These are phyloP conservation scores for Dissostichus mawsoni DNA, from an alignment of 2,113 vertebrate genomes.

Conservation along the genomic window DNA sequence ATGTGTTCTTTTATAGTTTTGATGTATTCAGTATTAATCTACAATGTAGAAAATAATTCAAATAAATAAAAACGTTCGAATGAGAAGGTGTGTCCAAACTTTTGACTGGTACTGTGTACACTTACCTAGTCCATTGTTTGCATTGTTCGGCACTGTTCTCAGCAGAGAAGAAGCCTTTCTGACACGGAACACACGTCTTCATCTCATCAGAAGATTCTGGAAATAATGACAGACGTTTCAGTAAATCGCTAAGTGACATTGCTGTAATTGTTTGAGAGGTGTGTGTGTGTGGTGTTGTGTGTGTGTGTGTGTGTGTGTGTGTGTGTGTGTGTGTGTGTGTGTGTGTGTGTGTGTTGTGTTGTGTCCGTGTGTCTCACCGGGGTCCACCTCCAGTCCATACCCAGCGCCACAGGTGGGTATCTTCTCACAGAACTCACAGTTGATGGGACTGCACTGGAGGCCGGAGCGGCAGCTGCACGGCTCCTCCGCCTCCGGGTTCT, in stretches of 20 bases:
- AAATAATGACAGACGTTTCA: not conserved
- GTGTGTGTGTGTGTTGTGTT: not conserved
- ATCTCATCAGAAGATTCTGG: slow-evolving; percentile 67
- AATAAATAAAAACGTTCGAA: no score
- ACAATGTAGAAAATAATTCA: no score
- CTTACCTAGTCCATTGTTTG: slow-evolving; percentile 94
- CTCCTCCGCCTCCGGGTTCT: slow-evolving; percentile 83
- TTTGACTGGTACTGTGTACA: slow-evolving; percentile 15
- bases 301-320: not conserved
- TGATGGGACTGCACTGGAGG: slow-evolving; percentile 87
- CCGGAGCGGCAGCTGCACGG: slow-evolving; percentile 86
- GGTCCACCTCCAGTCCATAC: slow-evolving; percentile 77
- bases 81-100: no score
- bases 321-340: no score
- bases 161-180: slow-evolving; percentile 88
- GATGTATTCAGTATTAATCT: no score
- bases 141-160: slow-evolving; percentile 82
- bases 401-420: slow-evolving; percentile 87
- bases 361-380: slow-evolving; percentile 59
- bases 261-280: not conserved
- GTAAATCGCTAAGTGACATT: not conserved
- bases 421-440: slow-evolving; percentile 90
- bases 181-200: slow-evolving; percentile 81
- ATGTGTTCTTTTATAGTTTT: no score
- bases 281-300: no score